phyloP scores from a whole-genome alignment of 2,888 invertebrate species.

The Acronicta aceris region DNA sequence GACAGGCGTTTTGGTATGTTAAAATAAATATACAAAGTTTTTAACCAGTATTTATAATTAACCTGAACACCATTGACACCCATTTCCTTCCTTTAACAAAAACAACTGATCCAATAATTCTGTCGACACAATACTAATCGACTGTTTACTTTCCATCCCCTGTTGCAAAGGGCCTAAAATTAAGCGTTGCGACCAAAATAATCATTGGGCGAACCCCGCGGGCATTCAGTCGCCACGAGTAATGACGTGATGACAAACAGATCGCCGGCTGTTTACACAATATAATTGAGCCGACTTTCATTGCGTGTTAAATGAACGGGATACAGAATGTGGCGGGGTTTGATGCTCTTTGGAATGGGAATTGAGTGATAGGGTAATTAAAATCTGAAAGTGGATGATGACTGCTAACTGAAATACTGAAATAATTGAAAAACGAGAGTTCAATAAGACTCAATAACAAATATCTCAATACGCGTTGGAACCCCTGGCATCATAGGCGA shows the following conservation, averaged over 20 bases:
- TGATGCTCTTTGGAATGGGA: conserved; percentile 3
- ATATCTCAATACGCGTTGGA: too few species aligned
- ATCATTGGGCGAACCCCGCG: conserved; percentile 37
- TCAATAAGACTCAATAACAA: too few species aligned
- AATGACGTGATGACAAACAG: conserved; percentile 53
- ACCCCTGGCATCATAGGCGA: too few species aligned
- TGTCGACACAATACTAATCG: conserved; percentile 34
- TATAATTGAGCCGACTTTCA: conserved; percentile 56
- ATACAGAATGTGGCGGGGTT: conserved; percentile 1
- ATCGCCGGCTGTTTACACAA: conserved; percentile 55
- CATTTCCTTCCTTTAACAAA: conserved; percentile 21
- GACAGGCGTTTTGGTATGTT: too few species aligned
- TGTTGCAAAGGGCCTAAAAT: conserved; percentile 10
- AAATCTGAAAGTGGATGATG: neutral
- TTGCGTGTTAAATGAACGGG: conserved; percentile 28
- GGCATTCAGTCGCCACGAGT: conserved; percentile 12
- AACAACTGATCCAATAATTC: conserved; percentile 29
- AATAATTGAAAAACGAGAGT: too few species aligned
- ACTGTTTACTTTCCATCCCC: conserved; percentile 32
- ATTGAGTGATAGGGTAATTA: neutral
- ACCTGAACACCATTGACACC: neutral
- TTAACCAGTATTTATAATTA: neutral
- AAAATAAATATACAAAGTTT: too few species aligned
- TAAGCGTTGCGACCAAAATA: conserved; percentile 32
- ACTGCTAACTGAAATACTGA: too few species aligned